These are phyloP conservation scores for Brachypterus glaber DNA, from an alignment of 2,888 invertebrate species.

Conservation along the genomic window DNA sequence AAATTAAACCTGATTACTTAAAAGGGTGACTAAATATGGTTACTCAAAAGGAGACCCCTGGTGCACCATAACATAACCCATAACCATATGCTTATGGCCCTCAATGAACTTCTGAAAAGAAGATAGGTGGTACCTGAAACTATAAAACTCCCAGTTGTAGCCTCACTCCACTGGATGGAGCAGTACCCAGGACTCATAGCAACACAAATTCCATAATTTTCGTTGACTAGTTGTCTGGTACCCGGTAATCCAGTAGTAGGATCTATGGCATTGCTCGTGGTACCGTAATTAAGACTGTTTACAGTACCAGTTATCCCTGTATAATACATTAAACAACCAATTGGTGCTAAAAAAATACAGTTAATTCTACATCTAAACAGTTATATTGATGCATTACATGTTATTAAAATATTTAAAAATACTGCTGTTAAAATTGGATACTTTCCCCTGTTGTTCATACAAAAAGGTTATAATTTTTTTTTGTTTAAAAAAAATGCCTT, in stretches of 20 bases:
- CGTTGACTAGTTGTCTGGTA: constrained; percentile 59
- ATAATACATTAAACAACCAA: constrained; percentile 68
- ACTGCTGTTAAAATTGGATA: too few species aligned
- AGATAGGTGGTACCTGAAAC: constrained; percentile 46
- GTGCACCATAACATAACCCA: constrained; percentile 56
- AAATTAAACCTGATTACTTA: too few species aligned
- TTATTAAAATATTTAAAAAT: too few species aligned
- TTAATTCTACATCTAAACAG: too few species aligned
- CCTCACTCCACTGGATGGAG: constrained; percentile 56
- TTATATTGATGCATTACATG: too few species aligned
- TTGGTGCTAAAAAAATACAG: constrained; percentile 51
- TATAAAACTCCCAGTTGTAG: constrained; percentile 60
- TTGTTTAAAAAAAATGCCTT: too few species aligned
- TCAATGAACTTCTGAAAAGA: neutral
- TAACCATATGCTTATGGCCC: too few species aligned
- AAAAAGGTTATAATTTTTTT: too few species aligned
- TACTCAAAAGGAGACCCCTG: too few species aligned
- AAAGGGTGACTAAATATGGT: too few species aligned
- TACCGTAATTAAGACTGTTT: constrained; percentile 64
- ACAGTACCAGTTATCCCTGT: constrained; percentile 53
- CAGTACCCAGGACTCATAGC: constrained; percentile 63
- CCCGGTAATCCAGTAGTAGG: constrained; percentile 38
- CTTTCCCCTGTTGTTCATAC: too few species aligned
- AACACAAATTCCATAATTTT: constrained; percentile 69
- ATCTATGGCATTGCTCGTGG: constrained; percentile 32